Evolutionary conservation across 2,113 vertebrate species (phyloP).

Genomic region (Australoheros scitulus): DNA sequence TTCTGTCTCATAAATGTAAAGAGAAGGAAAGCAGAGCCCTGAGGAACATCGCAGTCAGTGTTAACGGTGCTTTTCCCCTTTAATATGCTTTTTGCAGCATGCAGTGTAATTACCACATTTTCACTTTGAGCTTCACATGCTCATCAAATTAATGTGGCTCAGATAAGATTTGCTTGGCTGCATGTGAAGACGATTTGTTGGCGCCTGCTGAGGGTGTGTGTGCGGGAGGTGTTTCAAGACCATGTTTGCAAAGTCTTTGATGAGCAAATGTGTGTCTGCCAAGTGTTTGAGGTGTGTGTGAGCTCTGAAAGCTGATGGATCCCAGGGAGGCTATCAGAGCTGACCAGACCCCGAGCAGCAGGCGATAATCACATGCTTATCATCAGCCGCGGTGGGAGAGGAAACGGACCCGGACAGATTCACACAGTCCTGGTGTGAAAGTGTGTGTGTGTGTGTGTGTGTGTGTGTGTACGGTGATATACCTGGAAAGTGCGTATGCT

Average conservation of each 20-base stretch:
- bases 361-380: conserved; percentile 43
- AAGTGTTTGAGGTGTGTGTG: conserved; percentile 39
- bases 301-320: conserved; percentile 25
- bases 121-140: neutral
- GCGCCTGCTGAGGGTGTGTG: neutral
- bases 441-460: neutral
- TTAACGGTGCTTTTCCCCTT: neutral
- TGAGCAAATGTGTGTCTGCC: conserved; percentile 4
- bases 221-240: neutral
- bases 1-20: no score
- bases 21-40: neutral
- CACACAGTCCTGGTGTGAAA: neutral
- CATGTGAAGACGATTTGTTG: neutral
- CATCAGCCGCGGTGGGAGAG: conserved; percentile 15
- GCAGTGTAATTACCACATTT: neutral
- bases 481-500: neutral
- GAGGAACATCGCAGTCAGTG: neutral
- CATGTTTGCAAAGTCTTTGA: neutral
- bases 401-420: conserved; percentile 23
- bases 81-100: neutral
- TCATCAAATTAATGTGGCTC: neutral
- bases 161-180: neutral
- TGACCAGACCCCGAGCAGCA: conserved; percentile 32
- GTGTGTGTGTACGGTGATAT: no score
- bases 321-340: conserved; percentile 43